Evolutionary conservation across 2,888 invertebrate species (phyloP), one percentile per base, ranked within the genome.

Genomic region (Apamea crenata): DNA sequence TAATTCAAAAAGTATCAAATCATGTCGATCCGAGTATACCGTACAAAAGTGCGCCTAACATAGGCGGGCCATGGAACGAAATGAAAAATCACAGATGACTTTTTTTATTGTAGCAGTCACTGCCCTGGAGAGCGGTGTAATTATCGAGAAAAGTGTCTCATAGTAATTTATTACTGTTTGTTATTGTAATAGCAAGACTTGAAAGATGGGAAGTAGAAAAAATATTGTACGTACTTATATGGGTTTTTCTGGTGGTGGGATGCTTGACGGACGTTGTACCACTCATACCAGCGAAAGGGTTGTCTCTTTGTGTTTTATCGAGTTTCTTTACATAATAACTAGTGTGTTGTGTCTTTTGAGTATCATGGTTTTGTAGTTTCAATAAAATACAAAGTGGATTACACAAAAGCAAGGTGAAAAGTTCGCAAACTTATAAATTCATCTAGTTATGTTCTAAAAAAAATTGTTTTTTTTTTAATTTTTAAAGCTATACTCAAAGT

Each of bases 41-140:
- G 80, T 84, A 89, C 82, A 89, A 90, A 81, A 92, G 90, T 90
- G 89, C 91, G 91, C 92, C 90, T 90, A 91, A 89, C 91, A 92
- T 94, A 95, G 96, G 96, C 95, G 95, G 94, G 92, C 83, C 92
- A 88, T 89, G 91, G 92, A 88, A 91, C 93, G 93, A 94, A 95
- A 96, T 96, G 96, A 96, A 96, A 96, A 96, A 96, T 96, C 96
- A 95, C 96, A 94, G 96, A 95, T 93, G 94, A 94, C 94, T 95
- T 93, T 95, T 85, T 95, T 95, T 95, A 95, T 94, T 93, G 93
- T 91, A 90, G 88, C 90, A 95, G 93, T 95, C 95, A 94, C 95
- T 93, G 93, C 94, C 93, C 93, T 79, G 85, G 95, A 94, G 92
- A 92, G 91, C 87, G 89, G 94, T 91, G 92, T 93, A 93, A 94